Percentiles rank a stretch among this genome's conserved stretches.
Evolutionary conservation across 2,888 invertebrate genomes (phyloP).

Genomic region (Cotesia congregata): DNA sequence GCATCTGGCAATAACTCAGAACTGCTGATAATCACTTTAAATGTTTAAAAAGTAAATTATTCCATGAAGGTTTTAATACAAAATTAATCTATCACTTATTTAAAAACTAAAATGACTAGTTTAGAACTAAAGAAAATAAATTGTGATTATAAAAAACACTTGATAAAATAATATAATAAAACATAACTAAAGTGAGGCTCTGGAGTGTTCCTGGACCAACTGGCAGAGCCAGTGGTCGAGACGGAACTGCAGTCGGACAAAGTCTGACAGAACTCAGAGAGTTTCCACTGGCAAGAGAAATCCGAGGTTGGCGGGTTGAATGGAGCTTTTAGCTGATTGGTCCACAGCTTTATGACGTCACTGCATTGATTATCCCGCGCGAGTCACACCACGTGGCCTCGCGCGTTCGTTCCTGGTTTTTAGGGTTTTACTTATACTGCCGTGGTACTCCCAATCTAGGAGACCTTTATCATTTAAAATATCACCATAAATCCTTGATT

Average conservation of each 20-base stretch:
- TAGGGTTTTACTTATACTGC: constrained; percentile 39
- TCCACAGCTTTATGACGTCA: constrained; percentile 78
- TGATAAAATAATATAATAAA: background rate
- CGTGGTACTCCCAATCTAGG: constrained; percentile 8
- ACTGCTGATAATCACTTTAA: constrained; percentile 4
- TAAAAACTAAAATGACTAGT: background rate
- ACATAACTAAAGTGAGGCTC: background rate
- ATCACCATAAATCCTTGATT: background rate
- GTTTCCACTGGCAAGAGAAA: constrained; percentile 60
- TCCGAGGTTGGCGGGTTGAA: constrained; percentile 73
- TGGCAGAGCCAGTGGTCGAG: constrained; percentile 67
- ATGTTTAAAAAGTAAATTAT: constrained; percentile 2
- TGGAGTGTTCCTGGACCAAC: constrained; percentile 27
- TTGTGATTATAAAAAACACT: background rate
- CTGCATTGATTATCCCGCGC: constrained; percentile 80
- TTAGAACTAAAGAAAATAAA: background rate
- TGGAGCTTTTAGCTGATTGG: constrained; percentile 79
- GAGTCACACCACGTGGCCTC: constrained; percentile 69
- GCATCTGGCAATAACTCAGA: background rate
- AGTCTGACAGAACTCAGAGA: constrained; percentile 66
- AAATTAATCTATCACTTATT: background rate
- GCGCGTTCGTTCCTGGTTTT: constrained; percentile 42
- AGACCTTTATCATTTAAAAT: background rate
- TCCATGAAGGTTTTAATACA: background rate
- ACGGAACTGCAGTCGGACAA: constrained; percentile 68